phyloP scores from a whole-genome alignment of 2,113 vertebrate genomes.

The Dipodomys spectabilis region DNA sequence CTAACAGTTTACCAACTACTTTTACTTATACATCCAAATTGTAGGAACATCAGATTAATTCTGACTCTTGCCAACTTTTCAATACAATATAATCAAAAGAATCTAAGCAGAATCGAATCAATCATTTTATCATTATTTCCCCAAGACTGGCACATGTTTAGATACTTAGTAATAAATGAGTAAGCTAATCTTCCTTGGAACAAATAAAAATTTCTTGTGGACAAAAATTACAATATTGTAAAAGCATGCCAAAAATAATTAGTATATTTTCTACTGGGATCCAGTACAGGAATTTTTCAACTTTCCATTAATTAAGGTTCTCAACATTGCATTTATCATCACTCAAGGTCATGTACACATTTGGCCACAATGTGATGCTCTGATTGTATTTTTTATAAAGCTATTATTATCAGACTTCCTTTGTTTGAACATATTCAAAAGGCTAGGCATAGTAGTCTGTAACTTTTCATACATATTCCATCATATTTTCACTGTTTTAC shows the following conservation, averaged over 20 bases:
- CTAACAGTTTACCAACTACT: neutral
- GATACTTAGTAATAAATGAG: neutral
- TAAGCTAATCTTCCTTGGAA: neutral
- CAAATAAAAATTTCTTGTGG: constrained; percentile 4
- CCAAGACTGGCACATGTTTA: neutral
- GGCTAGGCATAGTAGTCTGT: no score
- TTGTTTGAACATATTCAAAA: no score
- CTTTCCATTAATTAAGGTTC: neutral
- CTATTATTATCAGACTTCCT: no score
- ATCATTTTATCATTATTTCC: neutral
- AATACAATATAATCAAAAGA: neutral
- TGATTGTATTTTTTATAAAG: no score
- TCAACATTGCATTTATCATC: neutral
- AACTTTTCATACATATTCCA: no score
- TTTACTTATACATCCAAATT: neutral
- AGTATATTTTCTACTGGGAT: neutral
- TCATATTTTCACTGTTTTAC: no score
- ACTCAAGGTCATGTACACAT: no score
- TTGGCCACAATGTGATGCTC: no score
- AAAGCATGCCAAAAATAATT: neutral
- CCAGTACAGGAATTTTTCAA: neutral
- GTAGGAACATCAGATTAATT: neutral
- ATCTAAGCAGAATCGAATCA: neutral
- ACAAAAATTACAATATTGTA: neutral
- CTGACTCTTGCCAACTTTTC: neutral